Evolutionary conservation across 2,113 vertebrate species (phyloP).

Genomic region (Rostratula benghalensis): DNA sequence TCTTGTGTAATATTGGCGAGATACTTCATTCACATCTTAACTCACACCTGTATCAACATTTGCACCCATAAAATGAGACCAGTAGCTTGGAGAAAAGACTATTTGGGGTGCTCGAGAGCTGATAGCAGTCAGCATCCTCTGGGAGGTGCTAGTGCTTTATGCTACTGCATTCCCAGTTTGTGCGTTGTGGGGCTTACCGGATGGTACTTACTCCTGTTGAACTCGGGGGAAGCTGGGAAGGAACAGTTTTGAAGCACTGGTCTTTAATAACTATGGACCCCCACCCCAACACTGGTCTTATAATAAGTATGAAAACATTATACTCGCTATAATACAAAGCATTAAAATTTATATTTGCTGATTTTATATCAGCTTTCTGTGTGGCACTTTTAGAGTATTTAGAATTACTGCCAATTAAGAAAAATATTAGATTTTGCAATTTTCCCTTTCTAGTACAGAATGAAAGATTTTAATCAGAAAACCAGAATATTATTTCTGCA

Average conservation of each 20-base stretch:
- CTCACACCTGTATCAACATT: neutral
- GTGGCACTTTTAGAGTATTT: neutral
- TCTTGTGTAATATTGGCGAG: neutral
- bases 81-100: neutral
- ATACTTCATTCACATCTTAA: neutral
- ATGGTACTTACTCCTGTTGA: neutral
- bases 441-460: neutral
- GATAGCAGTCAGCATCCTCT: neutral
- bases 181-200: rapidly evolving
- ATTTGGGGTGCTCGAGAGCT: neutral
- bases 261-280: neutral
- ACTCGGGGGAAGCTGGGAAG: neutral
- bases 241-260: neutral
- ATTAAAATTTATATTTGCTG: neutral
- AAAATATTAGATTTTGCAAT: neutral
- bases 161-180: neutral
- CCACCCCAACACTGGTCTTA: too few relatives aligned
- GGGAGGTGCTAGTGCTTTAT: slow-evolving; percentile 37
- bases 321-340: neutral
- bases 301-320: neutral
- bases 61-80: neutral
- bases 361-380: neutral
- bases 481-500: neutral
- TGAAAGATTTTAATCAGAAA: neutral
- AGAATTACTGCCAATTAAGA: neutral